Conservation (phyloP, 1,140 invertebrate genomes). For the Hestina assimilis region DNA sequence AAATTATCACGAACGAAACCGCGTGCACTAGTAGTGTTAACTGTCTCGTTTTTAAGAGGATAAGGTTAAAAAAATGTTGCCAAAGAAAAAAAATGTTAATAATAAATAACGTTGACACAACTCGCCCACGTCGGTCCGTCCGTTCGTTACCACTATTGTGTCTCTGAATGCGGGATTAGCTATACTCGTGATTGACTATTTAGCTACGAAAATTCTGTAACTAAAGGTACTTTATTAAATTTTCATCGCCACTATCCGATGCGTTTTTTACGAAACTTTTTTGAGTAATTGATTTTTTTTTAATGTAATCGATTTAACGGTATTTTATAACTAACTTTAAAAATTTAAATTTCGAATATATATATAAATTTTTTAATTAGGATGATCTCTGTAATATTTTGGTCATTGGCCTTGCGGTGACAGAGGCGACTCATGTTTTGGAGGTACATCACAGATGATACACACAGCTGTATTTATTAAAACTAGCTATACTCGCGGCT, state of each 20-base stretch:
- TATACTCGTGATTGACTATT: slow-evolving; percentile 75
- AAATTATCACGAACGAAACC: too few relatives aligned
- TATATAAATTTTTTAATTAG: too few relatives aligned
- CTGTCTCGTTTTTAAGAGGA: too few relatives aligned
- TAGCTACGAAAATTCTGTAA: slow-evolving; percentile 59
- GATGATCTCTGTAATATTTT: slow-evolving; percentile 67
- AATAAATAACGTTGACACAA: slow-evolving; percentile 76
- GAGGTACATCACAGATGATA: background rate
- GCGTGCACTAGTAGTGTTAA: too few relatives aligned
- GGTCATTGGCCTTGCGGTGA: slow-evolving; percentile 55
- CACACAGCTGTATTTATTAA: too few relatives aligned
- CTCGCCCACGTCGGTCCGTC: slow-evolving; percentile 70
- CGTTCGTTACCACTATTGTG: slow-evolving; percentile 76
- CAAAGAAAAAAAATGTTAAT: slow-evolving; percentile 51
- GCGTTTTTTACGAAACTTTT: background rate
- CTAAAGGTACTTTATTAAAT: slow-evolving; percentile 23
- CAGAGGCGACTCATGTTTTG: slow-evolving; percentile 3
- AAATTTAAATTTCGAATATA: too few relatives aligned
- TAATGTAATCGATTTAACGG: too few relatives aligned
- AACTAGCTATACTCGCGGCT: too few relatives aligned
- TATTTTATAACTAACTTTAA: too few relatives aligned
- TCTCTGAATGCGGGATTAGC: slow-evolving; percentile 69
- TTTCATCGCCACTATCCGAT: background rate
- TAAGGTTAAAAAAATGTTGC: slow-evolving; percentile 36
- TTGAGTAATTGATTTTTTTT: too few relatives aligned